Evolutionary conservation across 2,113 vertebrate genomes (phyloP).

Genomic region (Leptosomus discolor): DNA sequence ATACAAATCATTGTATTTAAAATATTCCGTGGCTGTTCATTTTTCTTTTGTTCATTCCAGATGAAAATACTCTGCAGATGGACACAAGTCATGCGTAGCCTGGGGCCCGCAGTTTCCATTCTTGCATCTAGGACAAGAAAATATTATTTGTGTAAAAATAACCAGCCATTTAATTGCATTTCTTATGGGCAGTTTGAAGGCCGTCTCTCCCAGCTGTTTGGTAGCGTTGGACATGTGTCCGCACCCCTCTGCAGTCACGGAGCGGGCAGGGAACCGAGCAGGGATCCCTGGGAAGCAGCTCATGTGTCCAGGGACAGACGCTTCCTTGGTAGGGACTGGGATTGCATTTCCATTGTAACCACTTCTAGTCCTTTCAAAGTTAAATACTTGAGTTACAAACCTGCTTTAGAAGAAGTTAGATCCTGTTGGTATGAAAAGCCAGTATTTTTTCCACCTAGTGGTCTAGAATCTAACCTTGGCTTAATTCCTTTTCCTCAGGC

Average conservation of each 20-base stretch:
- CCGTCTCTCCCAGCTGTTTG: not conserved
- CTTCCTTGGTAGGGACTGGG: not conserved
- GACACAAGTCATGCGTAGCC: not conserved
- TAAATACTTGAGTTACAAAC: not conserved
- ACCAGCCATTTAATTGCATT: not conserved
- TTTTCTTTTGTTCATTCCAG: not conserved
- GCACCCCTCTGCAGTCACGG: not conserved
- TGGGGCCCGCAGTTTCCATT: not conserved
- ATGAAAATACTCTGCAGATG: not conserved
- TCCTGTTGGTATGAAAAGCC: not conserved
- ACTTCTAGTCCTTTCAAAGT: not conserved
- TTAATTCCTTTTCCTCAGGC: not conserved
- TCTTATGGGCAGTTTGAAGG: not conserved
- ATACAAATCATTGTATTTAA: not conserved
- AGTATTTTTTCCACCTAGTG: not conserved
- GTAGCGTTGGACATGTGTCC: accelerated
- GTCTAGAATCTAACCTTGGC: not conserved
- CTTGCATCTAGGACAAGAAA: not conserved
- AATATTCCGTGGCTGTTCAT: not conserved
- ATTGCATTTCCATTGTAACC: too few relatives aligned
- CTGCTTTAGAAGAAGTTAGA: not conserved
- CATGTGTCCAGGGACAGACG: not conserved
- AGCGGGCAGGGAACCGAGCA: not conserved
- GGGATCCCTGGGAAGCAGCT: not conserved
- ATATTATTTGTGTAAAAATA: not conserved